Evolutionary conservation across 2,888 invertebrate genomes (phyloP).

Genomic region (Julus scandinavius): DNA sequence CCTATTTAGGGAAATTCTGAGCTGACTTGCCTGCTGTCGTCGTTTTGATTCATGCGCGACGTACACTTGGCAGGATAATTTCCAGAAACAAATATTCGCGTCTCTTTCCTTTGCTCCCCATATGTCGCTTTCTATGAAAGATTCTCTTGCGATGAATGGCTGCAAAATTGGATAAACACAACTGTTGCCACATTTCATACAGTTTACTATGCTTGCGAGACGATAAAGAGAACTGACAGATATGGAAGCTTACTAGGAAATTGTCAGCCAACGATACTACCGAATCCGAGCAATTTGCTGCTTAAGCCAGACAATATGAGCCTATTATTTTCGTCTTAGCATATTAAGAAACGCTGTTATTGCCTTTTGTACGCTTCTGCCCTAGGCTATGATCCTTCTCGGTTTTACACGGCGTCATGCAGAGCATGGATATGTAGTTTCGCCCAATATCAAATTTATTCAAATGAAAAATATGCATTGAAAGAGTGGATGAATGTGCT

Average conservation of each 20-base stretch:
- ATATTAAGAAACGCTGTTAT: background rate
- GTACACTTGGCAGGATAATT: conserved; percentile 18
- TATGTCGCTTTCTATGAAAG: conserved; percentile 5
- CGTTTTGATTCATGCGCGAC: conserved; percentile 18
- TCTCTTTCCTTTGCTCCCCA: background rate
- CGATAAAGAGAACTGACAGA: conserved; percentile 10
- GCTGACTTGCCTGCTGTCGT: conserved; percentile 2
- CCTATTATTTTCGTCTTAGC: conserved; percentile 18
- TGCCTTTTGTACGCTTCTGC: background rate
- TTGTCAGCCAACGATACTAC: background rate
- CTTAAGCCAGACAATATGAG: conserved; percentile 10
- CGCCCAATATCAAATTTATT: too few relatives aligned
- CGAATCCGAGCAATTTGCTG: conserved; percentile 2
- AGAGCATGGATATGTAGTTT: background rate
- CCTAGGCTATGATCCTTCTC: background rate
- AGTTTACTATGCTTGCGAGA: background rate
- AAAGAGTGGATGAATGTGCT: too few relatives aligned
- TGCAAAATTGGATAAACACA: conserved; percentile 1
- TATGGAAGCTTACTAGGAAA: background rate
- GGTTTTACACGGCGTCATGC: background rate
- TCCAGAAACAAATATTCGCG: conserved; percentile 9
- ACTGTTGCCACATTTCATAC: conserved; percentile 18
- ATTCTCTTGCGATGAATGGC: background rate
- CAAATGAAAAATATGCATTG: too few relatives aligned
- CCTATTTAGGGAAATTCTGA: background rate